Evolutionary conservation across 2,113 vertebrate species (phyloP), one percentile per base, ranked within the genome.

Genomic region (Meriones unguiculatus): DNA sequence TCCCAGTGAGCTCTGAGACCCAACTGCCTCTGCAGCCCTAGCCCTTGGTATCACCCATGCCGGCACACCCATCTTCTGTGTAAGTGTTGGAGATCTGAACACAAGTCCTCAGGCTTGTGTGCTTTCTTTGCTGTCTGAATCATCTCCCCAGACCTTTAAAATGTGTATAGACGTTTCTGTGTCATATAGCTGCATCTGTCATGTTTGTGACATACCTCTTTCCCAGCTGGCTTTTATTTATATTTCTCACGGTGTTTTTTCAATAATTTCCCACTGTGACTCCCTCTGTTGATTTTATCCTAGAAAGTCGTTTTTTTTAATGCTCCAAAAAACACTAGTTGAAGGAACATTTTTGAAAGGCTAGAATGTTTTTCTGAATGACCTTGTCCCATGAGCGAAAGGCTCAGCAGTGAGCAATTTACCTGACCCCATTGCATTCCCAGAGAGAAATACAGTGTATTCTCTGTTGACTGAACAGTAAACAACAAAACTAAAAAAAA

Each of bases 401-500:
- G 20, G 46, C 54, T 91, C 18, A 38, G 30, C 70, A 81, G 24
- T 41, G 67, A 89, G 59, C 13, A 15, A 25, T 70, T 81, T 30
- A 38, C 70, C 76, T 64, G 84, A 69, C 30, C 73, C 22, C 50
- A 22, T 12, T 84, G n/a, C 52, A 50, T 91, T 94, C 80, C 90
- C 82, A 76, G 69, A 85, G 87, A 94, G 89, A 91, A 59, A 77
- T 22, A 50, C n/a, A 92, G 93, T 28, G 4, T 77, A 77, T 97
- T 96, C 97, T 89, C 92, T n/a, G 54, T 89, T 17, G 93, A 86
- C 73, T 87, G 67, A 93, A 87, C 50, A 89, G 89, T 87, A 96
- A 94, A 94, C 85, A 95, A 57, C 70, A 91, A 87, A 89, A 96
- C 8, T 94, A 67, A 95, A 90, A 78, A 90, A 95, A 57, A 76